Evolutionary conservation across 2,113 vertebrate species (phyloP), one percentile per base, ranked within the genome.

Genomic region (Sitta europaea): DNA sequence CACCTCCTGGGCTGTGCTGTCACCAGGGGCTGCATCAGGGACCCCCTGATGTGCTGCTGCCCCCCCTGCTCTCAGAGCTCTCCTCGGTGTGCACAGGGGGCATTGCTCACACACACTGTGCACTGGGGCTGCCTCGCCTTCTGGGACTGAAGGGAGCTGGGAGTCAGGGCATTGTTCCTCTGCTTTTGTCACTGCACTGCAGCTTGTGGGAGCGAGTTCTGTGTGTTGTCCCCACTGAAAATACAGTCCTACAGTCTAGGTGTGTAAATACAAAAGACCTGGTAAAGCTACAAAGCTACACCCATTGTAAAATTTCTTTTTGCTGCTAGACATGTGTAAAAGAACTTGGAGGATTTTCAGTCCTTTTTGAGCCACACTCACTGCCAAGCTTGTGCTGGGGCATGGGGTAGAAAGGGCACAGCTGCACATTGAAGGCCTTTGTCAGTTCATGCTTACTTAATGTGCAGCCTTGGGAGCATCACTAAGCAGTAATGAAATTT

Each of bases 401-500:
- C 19, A 38, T 15, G 12, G 36, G 67, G 22, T 77, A 43, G 68
- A 63, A 94, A 55, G 42, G 33, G 23, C 48, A 38, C 71, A 71
- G 68, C 80, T 92, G 86, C 38, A 63, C 51, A 35, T 57, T 59
- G 66, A 80, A 77, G 72, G 59, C 55, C 31, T 77, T 80, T 86
- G 62, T 71, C 61, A 81, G 38, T 88, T 95, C 28, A 48, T 51
- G 80, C 79, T 83, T 83, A 42, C 51, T 54, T 92, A 66, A 80
- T 68, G 36, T 28, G 27, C n/a, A 25, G 12, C 2, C 0, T 45
- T 65, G 53, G 72, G 62, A 66, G 54, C 6, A 1, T 80, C 88
- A 55, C 82, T 90, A 80, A 86, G 59, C 67, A 67, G 38, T 35
- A 90, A 48, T 71, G 73, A 86, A 76, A 73, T 88, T 90, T 29